Evolutionary conservation across 2,888 invertebrate genomes (phyloP).

Genomic region (Trimorus sp.): DNA sequence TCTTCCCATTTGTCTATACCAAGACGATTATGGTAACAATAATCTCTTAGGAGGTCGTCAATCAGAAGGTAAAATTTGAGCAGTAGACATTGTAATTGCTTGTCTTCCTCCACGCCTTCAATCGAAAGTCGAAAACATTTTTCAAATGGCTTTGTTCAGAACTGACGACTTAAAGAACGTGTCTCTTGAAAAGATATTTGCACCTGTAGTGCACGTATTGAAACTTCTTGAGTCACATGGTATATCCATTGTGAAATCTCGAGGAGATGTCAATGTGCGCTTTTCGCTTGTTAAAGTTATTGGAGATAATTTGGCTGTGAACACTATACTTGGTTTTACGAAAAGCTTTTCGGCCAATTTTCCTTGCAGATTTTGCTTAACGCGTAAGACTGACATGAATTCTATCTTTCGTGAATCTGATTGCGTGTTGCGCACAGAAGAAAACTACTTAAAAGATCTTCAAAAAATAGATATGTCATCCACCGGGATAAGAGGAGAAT

Average conservation of each 20-base stretch:
- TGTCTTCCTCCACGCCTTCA: conserved; percentile 53
- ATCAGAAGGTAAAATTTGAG: conserved; percentile 47
- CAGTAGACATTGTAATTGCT: conserved; percentile 42
- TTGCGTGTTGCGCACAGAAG: conserved; percentile 36
- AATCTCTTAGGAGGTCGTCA: conserved; percentile 61
- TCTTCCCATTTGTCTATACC: conserved; percentile 59
- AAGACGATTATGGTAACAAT: conserved; percentile 63
- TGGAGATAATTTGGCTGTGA: conserved; percentile 58
- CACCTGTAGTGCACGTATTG: conserved; percentile 43
- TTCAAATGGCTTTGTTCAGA: conserved; percentile 47
- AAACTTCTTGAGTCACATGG: conserved; percentile 42
- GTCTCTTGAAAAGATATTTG: conserved; percentile 29
- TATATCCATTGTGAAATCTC: conserved; percentile 33
- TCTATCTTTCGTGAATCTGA: conserved; percentile 29
- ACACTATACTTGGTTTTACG: conserved; percentile 54
- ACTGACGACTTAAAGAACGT: conserved; percentile 40
- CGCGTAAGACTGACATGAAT: conserved; percentile 19
- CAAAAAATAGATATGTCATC: conserved; percentile 14
- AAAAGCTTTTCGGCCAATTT: conserved; percentile 50
- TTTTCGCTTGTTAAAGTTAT: conserved; percentile 52
- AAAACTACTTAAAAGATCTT: conserved; percentile 31
- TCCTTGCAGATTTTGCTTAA: conserved; percentile 47
- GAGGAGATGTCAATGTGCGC: conserved; percentile 26
- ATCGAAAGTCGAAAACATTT: conserved; percentile 61
- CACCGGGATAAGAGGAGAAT: conserved; percentile 43